Percentiles rank a stretch among this genome's conserved stretches.
These are phyloP conservation scores for Bettongia penicillata DNA, from an alignment of 2,113 vertebrate genomes.

Conservation along the genomic window DNA sequence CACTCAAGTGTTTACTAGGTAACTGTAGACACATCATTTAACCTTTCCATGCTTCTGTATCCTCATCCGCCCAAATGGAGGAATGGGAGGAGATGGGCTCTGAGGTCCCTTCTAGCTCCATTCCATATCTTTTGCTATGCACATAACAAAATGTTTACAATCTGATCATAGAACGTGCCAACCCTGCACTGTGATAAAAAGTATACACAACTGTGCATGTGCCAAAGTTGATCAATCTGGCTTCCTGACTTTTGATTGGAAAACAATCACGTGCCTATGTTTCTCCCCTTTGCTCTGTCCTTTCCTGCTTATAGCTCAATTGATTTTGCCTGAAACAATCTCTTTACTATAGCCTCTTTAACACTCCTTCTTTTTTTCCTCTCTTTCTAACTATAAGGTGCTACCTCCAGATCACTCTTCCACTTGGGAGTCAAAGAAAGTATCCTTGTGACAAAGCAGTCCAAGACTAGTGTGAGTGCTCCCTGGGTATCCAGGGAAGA, in stretches of 20 bases:
- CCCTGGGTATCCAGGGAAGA: background rate
- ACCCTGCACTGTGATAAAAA: background rate
- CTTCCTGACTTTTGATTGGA: background rate
- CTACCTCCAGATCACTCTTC: background rate
- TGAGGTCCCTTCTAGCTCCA: too few species aligned
- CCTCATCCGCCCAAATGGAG: background rate
- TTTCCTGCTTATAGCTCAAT: background rate
- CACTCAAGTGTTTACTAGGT: background rate
- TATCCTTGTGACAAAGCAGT: background rate
- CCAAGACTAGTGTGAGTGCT: background rate
- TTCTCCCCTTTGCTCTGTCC: background rate
- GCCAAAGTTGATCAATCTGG: background rate
- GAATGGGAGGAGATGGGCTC: background rate
- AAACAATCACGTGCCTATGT: background rate
- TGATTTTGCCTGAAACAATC: background rate
- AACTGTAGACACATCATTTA: background rate
- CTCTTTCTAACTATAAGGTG: background rate
- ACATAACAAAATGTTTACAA: background rate
- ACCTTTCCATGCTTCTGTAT: background rate
- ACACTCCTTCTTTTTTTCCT: background rate
- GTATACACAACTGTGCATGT: background rate
- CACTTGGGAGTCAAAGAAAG: background rate
- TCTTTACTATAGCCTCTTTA: background rate
- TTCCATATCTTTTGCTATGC: background rate
- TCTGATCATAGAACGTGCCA: background rate